Evolutionary conservation across 2,888 invertebrate species (phyloP), one percentile per base, ranked within the genome.

Genomic region (Drosophila fulvimacula): DNA sequence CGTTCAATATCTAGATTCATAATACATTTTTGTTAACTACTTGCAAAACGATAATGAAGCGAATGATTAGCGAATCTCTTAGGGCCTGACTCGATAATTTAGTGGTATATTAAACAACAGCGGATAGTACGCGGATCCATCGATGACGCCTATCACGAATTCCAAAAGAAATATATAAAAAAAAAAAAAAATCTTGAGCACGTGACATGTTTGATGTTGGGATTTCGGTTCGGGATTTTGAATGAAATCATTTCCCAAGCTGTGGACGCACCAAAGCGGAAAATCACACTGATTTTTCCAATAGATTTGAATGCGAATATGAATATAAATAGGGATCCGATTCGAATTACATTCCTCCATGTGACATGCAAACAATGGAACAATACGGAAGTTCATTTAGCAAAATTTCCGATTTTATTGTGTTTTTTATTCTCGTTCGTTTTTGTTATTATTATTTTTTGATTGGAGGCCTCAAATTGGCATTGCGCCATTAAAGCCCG

Each of bases 321-420:
- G 55, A 59, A 65, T 73, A 78, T 73, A 52, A 76, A 57, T 65
- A 51, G 27, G 57, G 49, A 36, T 49, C 30, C 36, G 56, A n/a
- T 38, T 69, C 21, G 53, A 39, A 51, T 39, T 55, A 58, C 21
- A 57, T 58, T 5, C 32, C 70, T 75, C 75, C 76, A 76, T 76
- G 76, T 67, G 71, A 76, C 76, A 76, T 79, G 76, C 79, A 19
- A 74, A 65, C 79, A 74, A 73, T 79, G 24, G 51, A 10, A 17
- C 55, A 78, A 48, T 65, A 41, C 76, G 79, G 76, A 78, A 76
- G 69, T 62, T n/a, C 13, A 36, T 53, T 73, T 57, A 10, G 49
- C 34, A 13, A 61, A 65, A 55, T 61, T 68, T 75, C 39, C 38
- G 46, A 39, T 55, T 48, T 39, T 21, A 56, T 59, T 76, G 61